A percentile compares a stretch with the other conserved stretches of the same genome.
Evolutionary conservation across 2,113 vertebrate species (phyloP).

Genomic region (Forbesichthys papilliferus): DNA sequence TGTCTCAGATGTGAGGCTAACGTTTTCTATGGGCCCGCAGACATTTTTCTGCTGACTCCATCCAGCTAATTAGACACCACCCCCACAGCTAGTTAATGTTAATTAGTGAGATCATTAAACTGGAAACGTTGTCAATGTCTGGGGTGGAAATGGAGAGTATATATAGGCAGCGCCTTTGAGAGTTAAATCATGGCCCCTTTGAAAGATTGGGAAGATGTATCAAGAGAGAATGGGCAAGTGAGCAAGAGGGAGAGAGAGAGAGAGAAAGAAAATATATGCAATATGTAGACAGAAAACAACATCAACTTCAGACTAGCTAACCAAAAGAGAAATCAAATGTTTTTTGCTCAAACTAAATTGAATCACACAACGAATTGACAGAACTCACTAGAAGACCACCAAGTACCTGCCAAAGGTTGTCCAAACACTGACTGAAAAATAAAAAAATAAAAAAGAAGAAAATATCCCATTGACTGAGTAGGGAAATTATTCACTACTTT

Average conservation of each 20-base stretch:
- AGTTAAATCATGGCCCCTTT: not conserved
- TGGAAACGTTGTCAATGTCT: not conserved
- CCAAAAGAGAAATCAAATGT: constrained; percentile 20
- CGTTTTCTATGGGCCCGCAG: not conserved
- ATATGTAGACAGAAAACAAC: not conserved
- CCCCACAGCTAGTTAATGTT: constrained; percentile 12
- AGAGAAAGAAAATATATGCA: not conserved
- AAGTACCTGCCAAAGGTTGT: constrained; percentile 56
- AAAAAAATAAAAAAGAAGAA: constrained; percentile 35
- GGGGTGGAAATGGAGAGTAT: not conserved
- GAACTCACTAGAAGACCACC: constrained; percentile 19
- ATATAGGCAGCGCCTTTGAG: too few relatives aligned
- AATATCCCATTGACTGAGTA: constrained; percentile 45
- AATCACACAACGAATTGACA: constrained; percentile 40
- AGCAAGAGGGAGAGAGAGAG: not conserved
- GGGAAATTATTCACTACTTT: constrained; percentile 41
- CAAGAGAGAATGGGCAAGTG: not conserved
- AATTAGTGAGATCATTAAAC: constrained; percentile 24
- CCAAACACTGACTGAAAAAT: constrained; percentile 50
- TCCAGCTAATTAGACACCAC: constrained; percentile 7
- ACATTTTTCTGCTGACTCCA: constrained; percentile 13
- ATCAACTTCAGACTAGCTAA: not conserved
- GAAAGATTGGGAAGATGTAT: not conserved
- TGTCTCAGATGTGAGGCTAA: not conserved
- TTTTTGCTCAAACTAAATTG: constrained; percentile 31